Conservation (phyloP, 2,888 invertebrate genomes). For the Fragum sueziense region DNA sequence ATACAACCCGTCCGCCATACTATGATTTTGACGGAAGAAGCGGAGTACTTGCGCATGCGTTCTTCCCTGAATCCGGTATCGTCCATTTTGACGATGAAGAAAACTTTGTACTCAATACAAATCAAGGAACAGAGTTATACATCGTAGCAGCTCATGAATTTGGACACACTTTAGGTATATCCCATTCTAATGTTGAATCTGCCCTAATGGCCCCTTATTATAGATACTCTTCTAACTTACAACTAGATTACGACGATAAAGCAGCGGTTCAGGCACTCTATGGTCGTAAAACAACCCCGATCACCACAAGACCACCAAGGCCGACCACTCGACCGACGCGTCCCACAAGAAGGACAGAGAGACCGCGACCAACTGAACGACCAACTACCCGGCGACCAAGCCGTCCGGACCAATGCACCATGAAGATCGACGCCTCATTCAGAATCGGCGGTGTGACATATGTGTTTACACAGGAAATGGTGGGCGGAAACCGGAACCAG, state of each 20-base stretch:
- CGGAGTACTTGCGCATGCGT: slow-evolving; percentile 53
- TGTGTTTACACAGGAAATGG: slow-evolving; percentile 34
- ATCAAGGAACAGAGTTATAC: slow-evolving; percentile 48
- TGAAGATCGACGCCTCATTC: slow-evolving; percentile 40
- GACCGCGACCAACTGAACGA: not conserved
- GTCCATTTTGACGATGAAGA: slow-evolving; percentile 60
- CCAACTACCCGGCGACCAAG: slow-evolving; percentile 5
- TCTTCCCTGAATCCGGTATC: slow-evolving; percentile 50
- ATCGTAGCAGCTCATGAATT: slow-evolving; percentile 61
- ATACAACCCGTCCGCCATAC: slow-evolving; percentile 19
- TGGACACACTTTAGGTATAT: slow-evolving; percentile 58
- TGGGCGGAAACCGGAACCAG: not conserved
- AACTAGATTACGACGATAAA: slow-evolving; percentile 53
- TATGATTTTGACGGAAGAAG: slow-evolving; percentile 55
- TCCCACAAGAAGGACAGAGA: not conserved
- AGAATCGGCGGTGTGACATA: slow-evolving; percentile 24
- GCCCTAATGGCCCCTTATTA: slow-evolving; percentile 59
- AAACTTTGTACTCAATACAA: slow-evolving; percentile 34
- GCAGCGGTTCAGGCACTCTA: slow-evolving; percentile 46
- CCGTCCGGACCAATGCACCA: slow-evolving; percentile 30
- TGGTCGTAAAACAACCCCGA: slow-evolving; percentile 32
- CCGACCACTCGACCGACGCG: slow-evolving; percentile 6
- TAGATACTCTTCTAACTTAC: slow-evolving; percentile 32
- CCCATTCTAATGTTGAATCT: slow-evolving; percentile 47
- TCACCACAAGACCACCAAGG: slow-evolving; percentile 21